Percentiles rank a stretch among this genome's conserved stretches.
These are phyloP conservation scores for Selene dorsalis DNA, from an alignment of 2,797 vertebrate species.

Conservation along the genomic window DNA sequence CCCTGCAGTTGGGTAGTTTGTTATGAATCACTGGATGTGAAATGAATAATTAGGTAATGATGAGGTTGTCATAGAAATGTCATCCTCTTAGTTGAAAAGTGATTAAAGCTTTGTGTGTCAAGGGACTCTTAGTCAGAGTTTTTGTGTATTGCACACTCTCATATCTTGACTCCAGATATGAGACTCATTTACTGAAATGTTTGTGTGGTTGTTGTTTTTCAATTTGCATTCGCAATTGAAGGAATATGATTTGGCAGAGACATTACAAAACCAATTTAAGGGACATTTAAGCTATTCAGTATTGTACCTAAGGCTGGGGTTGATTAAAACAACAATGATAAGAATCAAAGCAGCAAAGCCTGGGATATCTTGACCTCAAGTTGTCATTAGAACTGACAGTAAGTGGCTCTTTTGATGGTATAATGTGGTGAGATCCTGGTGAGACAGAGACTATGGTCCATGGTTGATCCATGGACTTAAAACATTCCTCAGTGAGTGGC, in stretches of 20 bases:
- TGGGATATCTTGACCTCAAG: neutral
- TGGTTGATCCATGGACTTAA: too few relatives aligned
- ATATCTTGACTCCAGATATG: neutral
- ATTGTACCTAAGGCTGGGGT: neutral
- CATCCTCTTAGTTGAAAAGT: constrained; percentile 53
- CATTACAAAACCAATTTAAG: neutral
- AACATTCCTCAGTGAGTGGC: too few relatives aligned
- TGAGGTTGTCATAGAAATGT: constrained; percentile 70
- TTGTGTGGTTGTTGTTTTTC: neutral
- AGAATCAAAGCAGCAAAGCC: neutral
- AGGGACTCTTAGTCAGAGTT: constrained; percentile 34
- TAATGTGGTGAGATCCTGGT: neutral
- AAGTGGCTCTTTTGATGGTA: neutral
- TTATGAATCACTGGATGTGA: constrained; percentile 69
- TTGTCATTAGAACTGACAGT: neutral
- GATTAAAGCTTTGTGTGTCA: constrained; percentile 61
- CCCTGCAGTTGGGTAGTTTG: constrained; percentile 14
- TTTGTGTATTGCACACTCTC: constrained; percentile 14
- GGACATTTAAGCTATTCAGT: neutral
- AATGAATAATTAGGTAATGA: constrained; percentile 72
- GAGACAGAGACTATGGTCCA: neutral
- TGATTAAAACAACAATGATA: neutral
- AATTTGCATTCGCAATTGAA: neutral
- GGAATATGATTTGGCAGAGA: neutral
- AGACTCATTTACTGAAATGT: constrained; percentile 10